Evolutionary conservation across 37 sponge, comb jelly and placozoan species (phyloP).

Genomic region (Chondrilla cf. caribensis): DNA sequence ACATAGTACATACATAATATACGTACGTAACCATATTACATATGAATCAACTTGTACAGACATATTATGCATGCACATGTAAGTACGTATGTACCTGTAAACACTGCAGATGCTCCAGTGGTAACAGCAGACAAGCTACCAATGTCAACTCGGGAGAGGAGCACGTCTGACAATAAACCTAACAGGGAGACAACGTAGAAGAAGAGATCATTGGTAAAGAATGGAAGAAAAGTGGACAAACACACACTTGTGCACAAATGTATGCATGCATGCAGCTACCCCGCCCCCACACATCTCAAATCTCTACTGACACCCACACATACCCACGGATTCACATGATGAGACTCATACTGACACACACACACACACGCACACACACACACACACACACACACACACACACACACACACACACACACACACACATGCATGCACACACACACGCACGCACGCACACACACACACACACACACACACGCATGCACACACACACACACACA

Average conservation of each 20-base stretch:
- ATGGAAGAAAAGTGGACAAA: too few relatives aligned
- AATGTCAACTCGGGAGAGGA: background rate
- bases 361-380: background rate
- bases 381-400: conserved; percentile 22
- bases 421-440: background rate
- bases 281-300: too few relatives aligned
- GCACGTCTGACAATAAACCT: background rate
- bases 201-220: too few relatives aligned
- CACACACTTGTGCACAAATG: too few relatives aligned
- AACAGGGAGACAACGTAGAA: too few relatives aligned
- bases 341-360: background rate
- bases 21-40: background rate
- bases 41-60: too few relatives aligned
- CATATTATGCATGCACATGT: background rate
- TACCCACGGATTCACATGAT: too few relatives aligned
- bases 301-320: too few relatives aligned
- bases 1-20: conserved; percentile 6
- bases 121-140: conserved; percentile 1
- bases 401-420: conserved; percentile 25
- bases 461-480: too few relatives aligned
- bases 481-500: conserved; percentile 4
- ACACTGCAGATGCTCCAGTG: conserved; percentile 1
- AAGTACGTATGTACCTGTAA: background rate
- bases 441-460: background rate
- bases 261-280: too few relatives aligned